Evolutionary conservation across 2,797 vertebrate genomes (phyloP), one percentile per base, ranked within the genome.

Genomic region (Karalla daura): DNA sequence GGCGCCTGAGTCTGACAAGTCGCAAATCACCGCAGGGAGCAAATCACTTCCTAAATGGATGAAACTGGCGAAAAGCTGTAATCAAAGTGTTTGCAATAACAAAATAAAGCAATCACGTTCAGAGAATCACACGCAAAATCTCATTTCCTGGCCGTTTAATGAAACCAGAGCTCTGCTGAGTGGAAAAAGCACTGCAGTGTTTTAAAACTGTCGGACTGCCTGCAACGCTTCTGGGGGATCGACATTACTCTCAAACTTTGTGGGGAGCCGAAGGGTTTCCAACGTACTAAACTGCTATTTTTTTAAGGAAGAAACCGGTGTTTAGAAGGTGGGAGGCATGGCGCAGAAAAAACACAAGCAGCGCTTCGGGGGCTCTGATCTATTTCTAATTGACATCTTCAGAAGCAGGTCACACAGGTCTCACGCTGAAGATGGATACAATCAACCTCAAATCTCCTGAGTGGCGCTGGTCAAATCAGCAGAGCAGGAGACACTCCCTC

Each of bases 21-120:
- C 51, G 71, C 76, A 27, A 80, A 71, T 33, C 20, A 21, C 58
- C 62, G n/a, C 28, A 30, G 30, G 27, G 21, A 14, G 21, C 21
- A 63, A 62, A 70, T 59, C n/a, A 33, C 11, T 54, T 63, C 46
- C 71, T 71, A 56, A 85, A 75, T 25, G 8, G n/a, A 37, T 76
- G 9, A 5, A 32, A 52, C 37, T 63, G 61, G 73, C 18, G 55
- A 30, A 23, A 24, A 68, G 17, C 45, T 75, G 18, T 44, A 72
- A 62, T 77, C 55, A 76, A 55, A 76, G 9, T 71, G 56, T 28
- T 63, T 54, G 28, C 24, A 25, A 60, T 21, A 53, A 5, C n/a
- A 52, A 47, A 66, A 70, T 41, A 60, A 71, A 75, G 45, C 45
- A 13, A 51, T 43, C 59, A 37, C 15, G 35, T 32, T 37, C 28